Evolutionary conservation across 2,888 invertebrate genomes (phyloP).

Genomic region (Drosophila paramelanica): DNA sequence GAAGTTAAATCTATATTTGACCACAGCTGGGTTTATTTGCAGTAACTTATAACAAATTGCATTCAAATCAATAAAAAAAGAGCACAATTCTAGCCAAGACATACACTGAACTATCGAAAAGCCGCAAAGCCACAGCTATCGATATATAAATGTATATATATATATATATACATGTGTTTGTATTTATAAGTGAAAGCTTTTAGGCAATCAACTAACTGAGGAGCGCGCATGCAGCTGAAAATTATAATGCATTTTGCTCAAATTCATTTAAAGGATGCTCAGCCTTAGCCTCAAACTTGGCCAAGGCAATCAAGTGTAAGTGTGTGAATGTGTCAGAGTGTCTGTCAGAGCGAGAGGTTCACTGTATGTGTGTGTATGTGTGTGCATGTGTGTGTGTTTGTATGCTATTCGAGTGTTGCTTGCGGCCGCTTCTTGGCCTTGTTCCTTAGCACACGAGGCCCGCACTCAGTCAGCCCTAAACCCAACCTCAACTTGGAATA

Average conservation of each 20-base stretch:
- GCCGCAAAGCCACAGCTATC: conserved; percentile 42
- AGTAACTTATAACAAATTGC: conserved; percentile 9
- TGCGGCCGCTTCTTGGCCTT: conserved; percentile 62
- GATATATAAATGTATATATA: conserved; percentile 22
- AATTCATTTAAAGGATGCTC: conserved; percentile 72
- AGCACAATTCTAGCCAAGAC: conserved; percentile 18
- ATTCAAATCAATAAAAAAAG: conserved; percentile 24
- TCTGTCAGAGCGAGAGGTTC: conserved; percentile 18
- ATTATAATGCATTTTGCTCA: conserved; percentile 67
- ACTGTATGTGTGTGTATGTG: conserved; percentile 1
- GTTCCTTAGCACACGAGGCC: conserved; percentile 37
- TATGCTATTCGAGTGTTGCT: conserved; percentile 34
- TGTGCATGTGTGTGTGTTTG: neutral
- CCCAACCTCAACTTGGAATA: neutral
- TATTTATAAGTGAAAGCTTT: conserved; percentile 43
- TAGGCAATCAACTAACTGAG: conserved; percentile 56
- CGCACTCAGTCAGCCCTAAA: conserved; percentile 30
- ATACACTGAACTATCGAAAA: conserved; percentile 43
- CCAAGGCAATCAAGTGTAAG: conserved; percentile 45
- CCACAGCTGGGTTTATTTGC: conserved; percentile 3
- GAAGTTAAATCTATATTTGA: neutral
- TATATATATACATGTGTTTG: neutral
- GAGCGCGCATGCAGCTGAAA: conserved; percentile 54
- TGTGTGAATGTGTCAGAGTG: conserved; percentile 25
- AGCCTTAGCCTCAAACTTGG: conserved; percentile 68